Evolutionary conservation across 2,113 vertebrate genomes (phyloP).

Genomic region (Caloenas nicobarica): DNA sequence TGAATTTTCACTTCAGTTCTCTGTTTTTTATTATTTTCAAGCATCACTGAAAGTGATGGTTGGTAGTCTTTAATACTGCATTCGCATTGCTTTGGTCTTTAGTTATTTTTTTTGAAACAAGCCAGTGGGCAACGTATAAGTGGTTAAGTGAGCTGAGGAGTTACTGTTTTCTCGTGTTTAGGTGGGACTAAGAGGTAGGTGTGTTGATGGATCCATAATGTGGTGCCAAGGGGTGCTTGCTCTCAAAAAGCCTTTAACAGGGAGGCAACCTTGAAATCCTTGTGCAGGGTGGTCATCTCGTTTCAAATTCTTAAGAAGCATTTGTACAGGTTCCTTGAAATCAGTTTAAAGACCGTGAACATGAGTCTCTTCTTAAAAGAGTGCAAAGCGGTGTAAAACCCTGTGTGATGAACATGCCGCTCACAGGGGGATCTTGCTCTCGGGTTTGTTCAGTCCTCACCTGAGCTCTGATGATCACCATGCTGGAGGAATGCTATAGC

Average conservation of each 20-base stretch:
- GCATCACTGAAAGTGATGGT: constrained; percentile 21
- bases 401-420: neutral
- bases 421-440: neutral
- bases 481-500: neutral
- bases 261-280: neutral
- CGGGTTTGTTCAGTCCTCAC: neutral
- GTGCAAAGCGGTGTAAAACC: neutral
- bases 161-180: neutral
- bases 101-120: neutral
- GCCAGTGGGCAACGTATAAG: neutral
- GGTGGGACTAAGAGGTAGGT: neutral
- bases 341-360: neutral
- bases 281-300: neutral
- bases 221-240: neutral
- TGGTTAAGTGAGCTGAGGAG: neutral
- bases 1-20: constrained; percentile 62
- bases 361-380: neutral
- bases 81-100: neutral
- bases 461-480: neutral
- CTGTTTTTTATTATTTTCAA: constrained; percentile 60
- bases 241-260: neutral
- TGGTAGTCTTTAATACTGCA: neutral
- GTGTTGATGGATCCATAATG: neutral
- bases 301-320: neutral
- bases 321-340: neutral